Conservation (phyloP, 2,113 vertebrate species). For the Ornithorhynchus anatinus region DNA sequence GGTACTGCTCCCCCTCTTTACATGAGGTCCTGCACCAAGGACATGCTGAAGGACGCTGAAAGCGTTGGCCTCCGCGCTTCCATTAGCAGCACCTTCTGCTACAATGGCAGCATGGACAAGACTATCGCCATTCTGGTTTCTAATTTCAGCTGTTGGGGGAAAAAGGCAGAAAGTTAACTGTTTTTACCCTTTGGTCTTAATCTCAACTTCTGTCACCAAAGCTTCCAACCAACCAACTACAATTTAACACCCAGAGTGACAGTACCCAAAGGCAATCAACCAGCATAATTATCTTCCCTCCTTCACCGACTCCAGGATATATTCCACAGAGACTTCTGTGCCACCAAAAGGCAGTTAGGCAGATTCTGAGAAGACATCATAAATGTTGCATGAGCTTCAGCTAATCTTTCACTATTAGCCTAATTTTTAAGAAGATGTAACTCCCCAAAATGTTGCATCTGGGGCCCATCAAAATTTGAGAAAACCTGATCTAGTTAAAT, state of each 20-base stretch:
- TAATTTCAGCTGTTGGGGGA: slow-evolving; percentile 80
- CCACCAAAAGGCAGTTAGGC: too few relatives aligned
- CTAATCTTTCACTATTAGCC: too few relatives aligned
- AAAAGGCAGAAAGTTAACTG: background rate
- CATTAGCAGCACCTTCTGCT: slow-evolving; percentile 76
- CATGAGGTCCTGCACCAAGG: slow-evolving; percentile 84
- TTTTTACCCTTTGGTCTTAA: background rate
- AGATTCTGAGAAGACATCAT: too few relatives aligned
- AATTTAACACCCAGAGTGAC: background rate
- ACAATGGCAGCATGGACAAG: slow-evolving; percentile 88
- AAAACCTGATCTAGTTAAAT: too few relatives aligned
- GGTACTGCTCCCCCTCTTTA: slow-evolving; percentile 85
- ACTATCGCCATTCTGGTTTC: slow-evolving; percentile 71
- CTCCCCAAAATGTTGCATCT: too few relatives aligned
- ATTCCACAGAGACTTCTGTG: too few relatives aligned
- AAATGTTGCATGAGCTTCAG: too few relatives aligned
- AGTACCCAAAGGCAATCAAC: background rate
- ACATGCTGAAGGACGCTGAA: slow-evolving; percentile 91
- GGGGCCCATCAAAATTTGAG: too few relatives aligned
- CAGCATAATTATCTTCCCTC: too few relatives aligned
- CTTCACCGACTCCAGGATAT: too few relatives aligned
- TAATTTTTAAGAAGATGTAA: too few relatives aligned
- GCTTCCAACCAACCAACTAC: background rate
- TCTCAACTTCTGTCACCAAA: too few relatives aligned
- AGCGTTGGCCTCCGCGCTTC: slow-evolving; percentile 79